These are phyloP conservation scores for Apodemia duryi DNA, from an alignment of 2,888 invertebrate species.

Conservation along the genomic window DNA sequence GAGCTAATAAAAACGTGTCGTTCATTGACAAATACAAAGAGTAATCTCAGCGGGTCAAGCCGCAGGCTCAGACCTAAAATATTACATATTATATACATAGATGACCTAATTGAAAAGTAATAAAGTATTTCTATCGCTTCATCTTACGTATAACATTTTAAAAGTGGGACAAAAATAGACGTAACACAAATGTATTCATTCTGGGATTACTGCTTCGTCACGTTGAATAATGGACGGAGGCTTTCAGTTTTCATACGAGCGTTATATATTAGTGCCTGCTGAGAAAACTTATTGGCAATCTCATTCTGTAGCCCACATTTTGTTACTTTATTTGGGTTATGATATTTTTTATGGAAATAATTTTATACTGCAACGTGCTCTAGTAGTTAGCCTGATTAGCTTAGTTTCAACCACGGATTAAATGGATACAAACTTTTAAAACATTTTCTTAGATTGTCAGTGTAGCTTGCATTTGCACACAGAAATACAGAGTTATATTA, in stretches of 20 bases:
- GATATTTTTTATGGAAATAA: background rate
- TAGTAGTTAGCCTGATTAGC: background rate
- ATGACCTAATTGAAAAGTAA: no score
- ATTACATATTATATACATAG: no score
- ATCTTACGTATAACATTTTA: background rate
- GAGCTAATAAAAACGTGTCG: no score
- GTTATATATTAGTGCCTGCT: constrained; percentile 8
- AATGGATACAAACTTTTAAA: no score
- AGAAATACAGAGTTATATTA: no score
- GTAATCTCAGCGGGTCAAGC: no score
- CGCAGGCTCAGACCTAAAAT: no score
- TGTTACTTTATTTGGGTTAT: constrained; percentile 1
- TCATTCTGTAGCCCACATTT: constrained; percentile 5
- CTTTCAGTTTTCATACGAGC: constrained; percentile 39
- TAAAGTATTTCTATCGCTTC: no score
- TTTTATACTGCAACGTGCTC: background rate
- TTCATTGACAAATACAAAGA: no score
- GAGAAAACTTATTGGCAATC: constrained; percentile 10
- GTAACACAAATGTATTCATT: constrained; percentile 9
- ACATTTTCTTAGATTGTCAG: no score
- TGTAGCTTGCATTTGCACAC: no score
- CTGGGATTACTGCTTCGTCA: constrained; percentile 44
- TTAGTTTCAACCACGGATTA: no score
- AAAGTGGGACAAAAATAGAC: constrained; percentile 2
- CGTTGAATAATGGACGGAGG: constrained; percentile 48